These are phyloP conservation scores for Serranus cabrilla DNA, from an alignment of 2,797 vertebrate genomes.

Conservation along the genomic window DNA sequence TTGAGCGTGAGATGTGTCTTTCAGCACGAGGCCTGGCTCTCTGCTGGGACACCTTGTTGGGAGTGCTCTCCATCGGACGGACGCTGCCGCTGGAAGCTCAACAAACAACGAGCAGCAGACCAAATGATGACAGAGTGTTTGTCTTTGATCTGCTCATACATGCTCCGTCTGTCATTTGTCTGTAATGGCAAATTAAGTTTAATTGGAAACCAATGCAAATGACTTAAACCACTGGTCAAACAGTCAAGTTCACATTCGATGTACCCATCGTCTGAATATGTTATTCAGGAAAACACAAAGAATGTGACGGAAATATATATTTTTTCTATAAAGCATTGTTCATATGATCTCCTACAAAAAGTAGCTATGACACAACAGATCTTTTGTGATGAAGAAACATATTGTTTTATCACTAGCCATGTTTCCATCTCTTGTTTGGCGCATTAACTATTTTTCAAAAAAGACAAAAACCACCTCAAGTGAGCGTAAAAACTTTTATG, in stretches of 20 bases:
- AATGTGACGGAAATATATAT: too few species aligned
- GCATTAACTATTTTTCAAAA: too few species aligned
- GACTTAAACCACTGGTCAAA: slow-evolving; percentile 26
- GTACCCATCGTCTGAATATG: too few species aligned
- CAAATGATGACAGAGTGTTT: slow-evolving; percentile 64
- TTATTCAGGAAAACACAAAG: too few species aligned
- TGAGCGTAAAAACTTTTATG: too few species aligned
- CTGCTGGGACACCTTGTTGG: slow-evolving; percentile 83
- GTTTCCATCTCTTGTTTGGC: too few species aligned
- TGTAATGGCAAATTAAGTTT: slow-evolving; percentile 35
- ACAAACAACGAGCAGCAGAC: slow-evolving; percentile 73
- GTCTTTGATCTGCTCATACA: slow-evolving; percentile 67
- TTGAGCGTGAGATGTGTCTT: slow-evolving; percentile 78
- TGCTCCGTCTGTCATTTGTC: slow-evolving; percentile 46
- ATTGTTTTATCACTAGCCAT: too few species aligned
- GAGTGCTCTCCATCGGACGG: slow-evolving; percentile 73
- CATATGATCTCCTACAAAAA: too few species aligned
- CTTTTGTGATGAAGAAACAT: too few species aligned
- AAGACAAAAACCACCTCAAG: too few species aligned
- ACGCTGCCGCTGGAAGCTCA: slow-evolving; percentile 64
- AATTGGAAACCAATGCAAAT: slow-evolving; percentile 52
- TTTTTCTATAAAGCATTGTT: too few species aligned
- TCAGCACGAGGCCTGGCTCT: slow-evolving; percentile 86
- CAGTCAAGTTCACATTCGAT: neutral
- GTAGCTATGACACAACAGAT: too few species aligned